Base-by-base conservation (phyloP, 2,888 invertebrate species). In the Sicus ferrugineus region DNA sequence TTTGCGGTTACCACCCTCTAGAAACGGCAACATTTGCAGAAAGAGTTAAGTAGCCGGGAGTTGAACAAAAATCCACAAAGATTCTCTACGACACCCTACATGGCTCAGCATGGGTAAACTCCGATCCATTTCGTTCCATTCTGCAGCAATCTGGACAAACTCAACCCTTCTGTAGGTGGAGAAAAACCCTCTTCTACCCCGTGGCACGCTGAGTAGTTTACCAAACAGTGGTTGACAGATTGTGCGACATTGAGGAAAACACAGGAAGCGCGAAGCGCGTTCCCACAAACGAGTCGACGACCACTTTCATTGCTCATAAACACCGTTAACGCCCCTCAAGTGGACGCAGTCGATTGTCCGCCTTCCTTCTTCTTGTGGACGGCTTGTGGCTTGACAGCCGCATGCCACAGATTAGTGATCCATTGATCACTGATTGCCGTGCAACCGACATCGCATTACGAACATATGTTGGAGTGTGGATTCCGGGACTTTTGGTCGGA, bases 271-370 rank as follows among this genome's bases (percentile, higher is more conserved):
- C 14, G 21, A n/a, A 52, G 23, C 48, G 48, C n/a, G n/a, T n/a
- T n/a, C n/a, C 52, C 52, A 14, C 52, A 19, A 16, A 65, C 52
- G 62, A 48, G 62, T 62, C 28, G 48, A 26, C 26, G 26, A 38
- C 9, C 34, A 26, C 28, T 52, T 48, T 65, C 54, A 65, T 65
- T 65, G 65, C 54, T 54, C 65, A 54, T 65, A 65, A 65, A 65
- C 54, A 65, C 65, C 14, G 65, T 65, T 23, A 48, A 65, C 65
- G 65, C 64, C 65, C 65, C 64, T 28, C 2, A 26, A 62, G 9
- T 3, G 46, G 26, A n/a, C 5, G 48, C 23, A 7, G n/a, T 9
- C 30, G 42, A 31, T 9, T 23, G 46, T 14, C 9, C 23, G 26
- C 48, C 28, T 7, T 23, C 6, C 4, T 23, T 38, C 5, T n/a